phyloP scores from a whole-genome alignment of 2,113 vertebrate species.

The Emydura subglobosa region DNA sequence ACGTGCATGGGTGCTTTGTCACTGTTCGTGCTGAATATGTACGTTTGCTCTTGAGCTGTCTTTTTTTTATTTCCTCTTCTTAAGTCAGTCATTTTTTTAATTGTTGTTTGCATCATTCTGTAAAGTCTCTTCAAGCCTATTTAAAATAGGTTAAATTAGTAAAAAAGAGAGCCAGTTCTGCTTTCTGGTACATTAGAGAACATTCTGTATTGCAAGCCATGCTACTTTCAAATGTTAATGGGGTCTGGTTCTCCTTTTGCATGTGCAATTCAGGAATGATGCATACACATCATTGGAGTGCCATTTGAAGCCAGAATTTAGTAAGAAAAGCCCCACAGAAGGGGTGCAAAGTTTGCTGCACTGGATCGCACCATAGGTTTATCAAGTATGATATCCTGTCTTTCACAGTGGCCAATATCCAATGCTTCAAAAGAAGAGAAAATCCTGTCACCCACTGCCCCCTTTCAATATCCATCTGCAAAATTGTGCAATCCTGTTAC shows the following conservation, averaged over 20 bases:
- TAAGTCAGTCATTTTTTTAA: slow-evolving; percentile 34
- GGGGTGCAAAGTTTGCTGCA: not conserved
- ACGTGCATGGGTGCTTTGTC: slow-evolving; percentile 81
- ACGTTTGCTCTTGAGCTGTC: slow-evolving; percentile 61
- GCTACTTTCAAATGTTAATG: not conserved
- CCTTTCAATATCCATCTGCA: not conserved
- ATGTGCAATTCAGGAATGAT: slow-evolving; percentile 5
- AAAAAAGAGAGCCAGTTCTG: not conserved
- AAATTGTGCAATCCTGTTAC: not conserved
- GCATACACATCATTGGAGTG: not conserved
- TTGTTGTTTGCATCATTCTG: slow-evolving; percentile 42
- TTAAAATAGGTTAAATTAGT: not conserved
- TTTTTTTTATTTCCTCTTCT: slow-evolving; percentile 18
- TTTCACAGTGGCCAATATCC: not conserved
- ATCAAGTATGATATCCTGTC: not conserved
- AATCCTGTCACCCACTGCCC: not conserved
- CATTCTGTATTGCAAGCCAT: not conserved
- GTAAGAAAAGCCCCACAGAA: not conserved
- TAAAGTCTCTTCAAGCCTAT: slow-evolving; percentile 29
- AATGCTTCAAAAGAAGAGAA: not conserved
- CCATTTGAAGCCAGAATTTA: not conserved
- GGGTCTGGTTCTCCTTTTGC: slow-evolving; percentile 10
- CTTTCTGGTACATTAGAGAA: not conserved
- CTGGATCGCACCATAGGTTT: not conserved
- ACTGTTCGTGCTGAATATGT: slow-evolving; percentile 42